A percentile compares a stretch with the other conserved stretches of the same genome.
Conservation (phyloP, 2,797 vertebrate genomes). For the Xenentodon cancila region DNA sequence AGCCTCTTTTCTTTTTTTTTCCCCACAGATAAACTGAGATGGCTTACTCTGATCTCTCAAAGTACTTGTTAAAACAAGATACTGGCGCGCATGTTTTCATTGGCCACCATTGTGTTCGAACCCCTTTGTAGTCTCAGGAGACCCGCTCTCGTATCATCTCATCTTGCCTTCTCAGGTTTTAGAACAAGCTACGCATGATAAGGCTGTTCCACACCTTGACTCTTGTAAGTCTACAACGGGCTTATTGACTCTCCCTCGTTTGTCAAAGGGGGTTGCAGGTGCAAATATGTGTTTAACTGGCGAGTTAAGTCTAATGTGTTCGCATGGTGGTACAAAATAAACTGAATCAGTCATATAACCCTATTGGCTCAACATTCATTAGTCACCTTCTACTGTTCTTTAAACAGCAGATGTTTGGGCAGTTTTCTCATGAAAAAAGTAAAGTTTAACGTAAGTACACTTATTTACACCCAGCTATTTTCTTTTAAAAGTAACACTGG, state of each 20-base stretch:
- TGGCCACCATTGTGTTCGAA: slow-evolving; percentile 60
- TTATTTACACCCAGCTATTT: not conserved
- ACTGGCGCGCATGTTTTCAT: slow-evolving; percentile 48
- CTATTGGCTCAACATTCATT: slow-evolving; percentile 39
- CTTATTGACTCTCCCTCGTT: slow-evolving; percentile 50
- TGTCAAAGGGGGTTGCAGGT: slow-evolving; percentile 42
- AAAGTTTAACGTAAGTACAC: slow-evolving; percentile 1
- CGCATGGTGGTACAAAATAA: slow-evolving; percentile 31
- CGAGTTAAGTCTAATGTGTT: slow-evolving; percentile 47
- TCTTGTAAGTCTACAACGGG: slow-evolving; percentile 52
- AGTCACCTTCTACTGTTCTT: slow-evolving; percentile 22
- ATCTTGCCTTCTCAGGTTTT: slow-evolving; percentile 54
- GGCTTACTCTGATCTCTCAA: slow-evolving; percentile 45
- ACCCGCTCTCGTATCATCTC: slow-evolving; percentile 59
- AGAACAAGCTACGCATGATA: slow-evolving; percentile 39
- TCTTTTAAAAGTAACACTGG: slow-evolving; percentile 15
- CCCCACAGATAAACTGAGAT: slow-evolving; percentile 65
- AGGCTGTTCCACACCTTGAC: slow-evolving; percentile 41
- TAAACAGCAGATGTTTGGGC: slow-evolving; percentile 21
- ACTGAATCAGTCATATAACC: slow-evolving; percentile 28
- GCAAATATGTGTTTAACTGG: slow-evolving; percentile 39
- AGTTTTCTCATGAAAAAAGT: slow-evolving; percentile 21
- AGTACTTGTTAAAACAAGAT: slow-evolving; percentile 67
- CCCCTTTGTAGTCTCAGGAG: slow-evolving; percentile 60
- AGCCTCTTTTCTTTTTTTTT: slow-evolving; percentile 11